A percentile compares a stretch with the other conserved stretches of the same genome.
These are phyloP conservation scores for Seladonia tumulorum DNA, from an alignment of 2,888 invertebrate genomes.

Conservation along the genomic window DNA sequence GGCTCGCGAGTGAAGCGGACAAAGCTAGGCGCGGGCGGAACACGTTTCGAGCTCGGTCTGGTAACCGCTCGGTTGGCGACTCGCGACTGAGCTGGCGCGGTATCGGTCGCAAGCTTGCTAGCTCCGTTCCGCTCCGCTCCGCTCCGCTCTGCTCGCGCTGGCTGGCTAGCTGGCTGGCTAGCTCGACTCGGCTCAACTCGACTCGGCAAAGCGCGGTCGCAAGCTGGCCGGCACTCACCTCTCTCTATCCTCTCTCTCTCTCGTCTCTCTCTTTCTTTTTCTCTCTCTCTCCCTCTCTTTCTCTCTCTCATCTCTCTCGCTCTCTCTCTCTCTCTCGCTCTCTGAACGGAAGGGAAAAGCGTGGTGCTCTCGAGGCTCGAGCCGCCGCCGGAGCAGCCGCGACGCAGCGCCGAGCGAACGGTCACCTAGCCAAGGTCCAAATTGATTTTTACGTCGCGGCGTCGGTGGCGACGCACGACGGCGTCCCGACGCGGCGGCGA, in stretches of 20 bases:
- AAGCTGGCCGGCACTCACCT: slow-evolving; percentile 62
- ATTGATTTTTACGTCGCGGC: slow-evolving; percentile 83
- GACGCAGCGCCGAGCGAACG: slow-evolving; percentile 70
- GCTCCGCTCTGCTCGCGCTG: slow-evolving; percentile 3
- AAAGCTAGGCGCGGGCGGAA: slow-evolving; percentile 37
- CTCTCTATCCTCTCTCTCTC: neutral
- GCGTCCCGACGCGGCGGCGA: slow-evolving; percentile 78
- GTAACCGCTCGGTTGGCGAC: slow-evolving; percentile 79
- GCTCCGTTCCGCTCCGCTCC: slow-evolving; percentile 7
- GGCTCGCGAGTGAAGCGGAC: slow-evolving; percentile 21
- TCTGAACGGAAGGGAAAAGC: slow-evolving; percentile 61
- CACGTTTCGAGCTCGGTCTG: slow-evolving; percentile 50
- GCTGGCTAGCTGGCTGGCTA: slow-evolving; percentile 19
- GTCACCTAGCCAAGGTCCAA: slow-evolving; percentile 81
- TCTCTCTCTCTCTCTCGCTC: neutral
- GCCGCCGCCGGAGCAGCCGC: slow-evolving; percentile 53
- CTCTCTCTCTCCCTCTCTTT: neutral
- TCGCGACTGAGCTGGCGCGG: slow-evolving; percentile 58
- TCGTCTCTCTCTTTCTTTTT: neutral
- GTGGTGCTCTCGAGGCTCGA: slow-evolving; percentile 62
- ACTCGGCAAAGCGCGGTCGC: slow-evolving; percentile 49
- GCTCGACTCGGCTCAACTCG: slow-evolving; percentile 37
- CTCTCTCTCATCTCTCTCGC: slow-evolving; percentile 12
- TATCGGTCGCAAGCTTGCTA: slow-evolving; percentile 36
- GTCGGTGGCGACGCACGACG: slow-evolving; percentile 81